Evolutionary conservation across 2,888 invertebrate species (phyloP), one percentile per base, ranked within the genome.

Genomic region (Ryuthela nishihirai): DNA sequence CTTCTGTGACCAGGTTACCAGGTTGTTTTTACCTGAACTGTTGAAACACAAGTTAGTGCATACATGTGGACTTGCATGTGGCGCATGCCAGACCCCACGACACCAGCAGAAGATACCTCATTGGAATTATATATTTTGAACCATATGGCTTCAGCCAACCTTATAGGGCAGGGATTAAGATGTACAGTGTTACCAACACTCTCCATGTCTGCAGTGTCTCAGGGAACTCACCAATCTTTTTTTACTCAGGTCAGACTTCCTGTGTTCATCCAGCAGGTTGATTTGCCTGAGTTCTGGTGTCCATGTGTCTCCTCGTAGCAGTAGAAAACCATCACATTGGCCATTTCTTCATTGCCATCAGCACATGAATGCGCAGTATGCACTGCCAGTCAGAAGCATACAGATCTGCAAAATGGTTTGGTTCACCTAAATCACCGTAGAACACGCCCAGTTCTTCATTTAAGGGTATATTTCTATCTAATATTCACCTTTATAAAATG

Each of bases 121-220:
- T 50, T 45, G 44, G 41, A 56, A 50, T 46, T 50, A 43, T 56
- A 52, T 56, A 56, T 56, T 50, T 52, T 56, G 50, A 40, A 50
- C 25, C 36, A 38, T 41, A 47, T 42, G 38, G 26, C 24, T 44
- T 42, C 21, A 43, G 58, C 58, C 58, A 53, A 47, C 42, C 45
- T 52, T 58, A 52, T 58, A 58, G 58, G 58, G 58, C 58, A 58
- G 58, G 58, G 58, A 56, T 55, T 50, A 49, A 40, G 56, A 58
- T 58, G 58, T 58, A 58, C 47, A 58, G 58, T 58, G 52, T 58
- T 58, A 50, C 38, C 45, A 56, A 50, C 58, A 58, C 58, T 58
- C 26, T 46, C 58, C 49, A 53, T 49, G 46, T 56, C 56, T 56
- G 56, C 56, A 56, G 56, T 58, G 58, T 58, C 58, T 58, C 58